phyloP scores from a whole-genome alignment of 2,888 invertebrate genomes.

The Uropetala carovei region DNA sequence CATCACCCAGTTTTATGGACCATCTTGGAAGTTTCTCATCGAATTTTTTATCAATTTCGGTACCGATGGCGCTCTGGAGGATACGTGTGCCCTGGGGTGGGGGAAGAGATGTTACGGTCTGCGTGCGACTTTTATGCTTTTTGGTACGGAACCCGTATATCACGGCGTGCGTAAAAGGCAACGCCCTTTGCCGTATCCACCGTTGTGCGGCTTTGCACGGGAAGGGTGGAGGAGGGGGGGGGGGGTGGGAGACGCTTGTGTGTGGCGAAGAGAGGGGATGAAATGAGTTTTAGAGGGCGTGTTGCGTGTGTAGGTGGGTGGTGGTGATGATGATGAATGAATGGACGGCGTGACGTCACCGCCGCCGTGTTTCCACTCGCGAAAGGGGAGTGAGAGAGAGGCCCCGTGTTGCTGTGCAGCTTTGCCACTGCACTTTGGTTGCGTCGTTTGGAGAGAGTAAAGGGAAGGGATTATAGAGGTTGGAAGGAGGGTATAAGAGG shows the following conservation, averaged over 20 bases:
- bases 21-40: too few species aligned
- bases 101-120: not conserved
- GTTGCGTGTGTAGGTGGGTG: conserved; percentile 61
- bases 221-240: not conserved
- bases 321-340: conserved; percentile 58
- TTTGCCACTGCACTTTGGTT: conserved; percentile 51
- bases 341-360: conserved; percentile 60
- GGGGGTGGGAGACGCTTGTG: conserved; percentile 49
- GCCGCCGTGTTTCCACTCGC: conserved; percentile 53
- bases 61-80: not conserved
- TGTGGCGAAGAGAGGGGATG: not conserved
- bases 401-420: conserved; percentile 21
- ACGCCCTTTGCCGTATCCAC: conserved; percentile 41
- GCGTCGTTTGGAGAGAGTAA: not conserved
- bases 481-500: not conserved
- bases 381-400: not conserved
- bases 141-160: conserved; percentile 17
- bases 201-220: conserved; percentile 50
- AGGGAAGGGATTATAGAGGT: not conserved
- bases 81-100: not conserved
- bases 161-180: conserved; percentile 37
- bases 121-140: not conserved
- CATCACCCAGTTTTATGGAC: too few species aligned
- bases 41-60: not conserved
- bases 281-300: conserved; percentile 53